phyloP scores from a whole-genome alignment of 1,140 invertebrate genomes.

The Hycleus phaleratus region DNA sequence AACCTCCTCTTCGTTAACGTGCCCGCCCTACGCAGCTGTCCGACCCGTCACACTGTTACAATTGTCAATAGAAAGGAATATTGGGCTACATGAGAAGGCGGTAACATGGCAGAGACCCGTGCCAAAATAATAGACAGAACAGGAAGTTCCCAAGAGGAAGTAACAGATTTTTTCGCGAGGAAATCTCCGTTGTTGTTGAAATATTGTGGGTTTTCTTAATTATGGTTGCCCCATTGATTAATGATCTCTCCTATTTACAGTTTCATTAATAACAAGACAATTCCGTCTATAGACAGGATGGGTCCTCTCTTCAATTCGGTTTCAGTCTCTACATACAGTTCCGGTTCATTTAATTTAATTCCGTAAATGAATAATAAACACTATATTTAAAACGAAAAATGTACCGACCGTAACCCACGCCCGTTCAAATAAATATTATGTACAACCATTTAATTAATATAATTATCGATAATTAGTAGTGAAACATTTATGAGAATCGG shows the following conservation, averaged over 20 bases:
- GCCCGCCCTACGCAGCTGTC: constrained; percentile 10
- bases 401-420: constrained; percentile 18
- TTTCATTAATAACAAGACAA: too few relatives aligned
- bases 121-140: constrained; percentile 12
- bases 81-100: not conserved
- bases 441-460: constrained; percentile 19
- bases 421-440: constrained; percentile 19
- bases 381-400: constrained; percentile 21
- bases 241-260: too few relatives aligned
- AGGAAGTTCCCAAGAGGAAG: constrained; percentile 1
- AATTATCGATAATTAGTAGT: constrained; percentile 22
- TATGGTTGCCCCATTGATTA: too few relatives aligned
- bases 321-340: constrained; percentile 1
- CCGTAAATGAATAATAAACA: constrained; percentile 24
- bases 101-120: constrained; percentile 14
- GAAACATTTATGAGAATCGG: constrained; percentile 30
- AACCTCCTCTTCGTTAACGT: not conserved
- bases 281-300: too few relatives aligned
- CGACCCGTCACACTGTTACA: too few relatives aligned
- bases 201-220: too few relatives aligned
- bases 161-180: not conserved
- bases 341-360: constrained; percentile 21
- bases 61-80: too few relatives aligned
- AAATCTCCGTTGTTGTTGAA: not conserved
- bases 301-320: too few relatives aligned